Evolutionary conservation across 2,797 vertebrate species (phyloP).

Genomic region (Argyrosomus regius): DNA sequence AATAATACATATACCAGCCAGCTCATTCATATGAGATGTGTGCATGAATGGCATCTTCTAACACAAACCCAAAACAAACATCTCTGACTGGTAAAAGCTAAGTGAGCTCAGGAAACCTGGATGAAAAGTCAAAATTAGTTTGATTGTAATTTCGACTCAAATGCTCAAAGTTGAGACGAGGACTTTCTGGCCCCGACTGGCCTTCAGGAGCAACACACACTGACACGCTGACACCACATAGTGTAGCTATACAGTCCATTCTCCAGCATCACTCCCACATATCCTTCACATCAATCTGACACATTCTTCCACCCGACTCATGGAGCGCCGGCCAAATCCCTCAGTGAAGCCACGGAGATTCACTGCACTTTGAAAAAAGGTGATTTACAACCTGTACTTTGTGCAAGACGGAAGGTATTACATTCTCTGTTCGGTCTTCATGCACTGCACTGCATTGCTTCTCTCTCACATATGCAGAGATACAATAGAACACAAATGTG

Average conservation of each 20-base stretch:
- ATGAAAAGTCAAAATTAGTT: too few species aligned
- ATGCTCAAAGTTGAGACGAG: too few species aligned
- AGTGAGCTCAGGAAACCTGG: too few species aligned
- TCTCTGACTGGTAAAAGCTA: too few species aligned
- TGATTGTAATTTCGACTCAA: too few species aligned
- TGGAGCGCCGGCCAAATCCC: background rate
- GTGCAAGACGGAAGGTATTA: constrained; percentile 15
- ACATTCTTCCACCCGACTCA: background rate
- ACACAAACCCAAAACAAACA: too few species aligned
- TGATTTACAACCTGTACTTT: constrained; percentile 30
- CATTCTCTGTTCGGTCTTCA: constrained; percentile 8
- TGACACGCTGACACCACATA: background rate
- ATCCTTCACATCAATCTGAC: constrained; percentile 10
- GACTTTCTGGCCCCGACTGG: too few species aligned
- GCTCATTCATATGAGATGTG: too few species aligned
- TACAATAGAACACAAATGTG: background rate
- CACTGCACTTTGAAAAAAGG: constrained; percentile 6
- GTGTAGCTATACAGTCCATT: background rate
- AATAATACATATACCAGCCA: too few species aligned
- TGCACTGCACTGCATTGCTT: background rate
- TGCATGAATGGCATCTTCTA: too few species aligned
- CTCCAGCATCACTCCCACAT: background rate
- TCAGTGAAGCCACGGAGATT: constrained; percentile 20
- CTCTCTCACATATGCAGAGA: background rate
- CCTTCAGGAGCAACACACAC: background rate